These are phyloP conservation scores for Salvelinus alpinus DNA, from an alignment of 2,113 vertebrate genomes.

Conservation along the genomic window DNA sequence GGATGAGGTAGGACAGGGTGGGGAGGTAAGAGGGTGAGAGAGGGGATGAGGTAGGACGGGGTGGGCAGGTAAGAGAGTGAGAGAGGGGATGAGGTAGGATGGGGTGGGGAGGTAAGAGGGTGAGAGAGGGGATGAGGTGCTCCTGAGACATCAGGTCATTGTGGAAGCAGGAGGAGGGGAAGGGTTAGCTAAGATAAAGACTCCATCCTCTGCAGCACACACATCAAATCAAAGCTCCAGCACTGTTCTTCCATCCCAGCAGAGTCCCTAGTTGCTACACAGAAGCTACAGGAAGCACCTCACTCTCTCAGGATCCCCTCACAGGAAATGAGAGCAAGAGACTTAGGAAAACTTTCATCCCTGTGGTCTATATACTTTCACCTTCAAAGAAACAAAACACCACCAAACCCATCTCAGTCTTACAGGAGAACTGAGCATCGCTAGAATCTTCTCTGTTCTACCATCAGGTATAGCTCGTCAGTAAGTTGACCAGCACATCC, in stretches of 20 bases:
- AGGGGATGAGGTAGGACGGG: not conserved
- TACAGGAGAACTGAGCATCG: conserved; percentile 44
- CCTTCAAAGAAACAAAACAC: no score
- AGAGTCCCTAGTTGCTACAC: conserved; percentile 32
- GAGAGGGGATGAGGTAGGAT: conserved; percentile 53
- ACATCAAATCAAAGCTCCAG: conserved; percentile 55
- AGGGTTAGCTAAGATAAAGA: no score
- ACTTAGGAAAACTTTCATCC: conserved; percentile 8
- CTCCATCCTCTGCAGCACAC: conserved; percentile 8
- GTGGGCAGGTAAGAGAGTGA: conserved; percentile 46
- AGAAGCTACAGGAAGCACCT: conserved; percentile 25
- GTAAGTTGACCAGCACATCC: conserved; percentile 38
- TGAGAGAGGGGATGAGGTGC: conserved; percentile 52
- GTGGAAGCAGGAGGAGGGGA: conserved; percentile 23
- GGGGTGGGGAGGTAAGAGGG: no score
- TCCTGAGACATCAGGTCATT: conserved; percentile 51
- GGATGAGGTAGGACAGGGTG: no score
- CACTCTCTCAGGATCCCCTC: not conserved
- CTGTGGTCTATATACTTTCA: conserved; percentile 12
- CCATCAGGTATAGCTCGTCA: conserved; percentile 18
- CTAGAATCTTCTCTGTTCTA: conserved; percentile 15
- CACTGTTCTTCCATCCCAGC: conserved; percentile 29
- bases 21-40: no score
- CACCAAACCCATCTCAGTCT: conserved; percentile 39
- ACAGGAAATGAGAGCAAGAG: conserved; percentile 60